phyloP scores from a whole-genome alignment of 2,888 invertebrate species.

The Cheilosia variabilis region DNA sequence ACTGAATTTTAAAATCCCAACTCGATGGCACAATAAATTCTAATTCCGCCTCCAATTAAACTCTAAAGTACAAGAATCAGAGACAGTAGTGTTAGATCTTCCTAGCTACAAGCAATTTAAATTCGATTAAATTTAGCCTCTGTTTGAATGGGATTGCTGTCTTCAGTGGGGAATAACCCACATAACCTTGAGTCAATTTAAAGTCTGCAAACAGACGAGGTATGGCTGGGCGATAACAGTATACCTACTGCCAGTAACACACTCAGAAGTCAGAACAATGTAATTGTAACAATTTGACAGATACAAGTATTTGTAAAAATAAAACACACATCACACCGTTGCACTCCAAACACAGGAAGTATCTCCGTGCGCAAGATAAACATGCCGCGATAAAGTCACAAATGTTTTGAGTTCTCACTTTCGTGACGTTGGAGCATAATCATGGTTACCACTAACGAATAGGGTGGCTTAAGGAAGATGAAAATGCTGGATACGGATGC shows the following conservation, averaged over 20 bases:
- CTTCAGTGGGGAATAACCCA: constrained; percentile 27
- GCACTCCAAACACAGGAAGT: constrained; percentile 57
- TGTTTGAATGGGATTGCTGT: neutral
- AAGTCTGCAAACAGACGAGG: constrained; percentile 22
- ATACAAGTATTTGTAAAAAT: constrained; percentile 46
- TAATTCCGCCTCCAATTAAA: constrained; percentile 32
- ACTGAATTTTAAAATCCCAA: constrained; percentile 47
- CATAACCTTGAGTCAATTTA: constrained; percentile 49
- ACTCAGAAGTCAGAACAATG: constrained; percentile 20
- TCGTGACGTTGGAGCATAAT: constrained; percentile 13
- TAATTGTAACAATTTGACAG: constrained; percentile 72
- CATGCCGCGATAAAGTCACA: constrained; percentile 71
- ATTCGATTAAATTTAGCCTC: constrained; percentile 55
- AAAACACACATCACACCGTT: constrained; percentile 39
- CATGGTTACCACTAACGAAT: constrained; percentile 7
- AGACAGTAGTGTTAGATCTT: neutral
- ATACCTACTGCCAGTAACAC: constrained; percentile 9
- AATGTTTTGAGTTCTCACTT: constrained; percentile 72
- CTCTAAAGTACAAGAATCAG: neutral
- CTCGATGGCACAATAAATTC: constrained; percentile 37
- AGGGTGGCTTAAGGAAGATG: constrained; percentile 57
- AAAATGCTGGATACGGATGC: constrained; percentile 48
- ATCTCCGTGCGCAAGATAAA: constrained; percentile 58
- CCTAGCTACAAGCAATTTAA: constrained; percentile 37
- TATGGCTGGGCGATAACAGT: constrained; percentile 28